Conservation (phyloP, 2,797 vertebrate genomes). For the Cyclura pinguis region DNA sequence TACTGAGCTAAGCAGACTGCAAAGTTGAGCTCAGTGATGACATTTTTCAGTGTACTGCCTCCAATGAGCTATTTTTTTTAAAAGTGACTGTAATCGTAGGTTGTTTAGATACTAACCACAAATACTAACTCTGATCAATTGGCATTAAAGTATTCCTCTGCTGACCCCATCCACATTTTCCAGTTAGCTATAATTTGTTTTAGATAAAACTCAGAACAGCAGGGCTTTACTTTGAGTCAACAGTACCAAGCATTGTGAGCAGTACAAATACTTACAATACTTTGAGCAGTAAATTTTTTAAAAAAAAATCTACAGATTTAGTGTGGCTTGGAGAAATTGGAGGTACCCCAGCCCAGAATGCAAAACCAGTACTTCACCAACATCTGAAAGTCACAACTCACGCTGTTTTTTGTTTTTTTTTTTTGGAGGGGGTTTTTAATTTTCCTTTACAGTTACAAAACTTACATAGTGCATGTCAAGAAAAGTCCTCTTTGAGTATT, state of each 20-base stretch:
- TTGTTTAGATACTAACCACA: no score
- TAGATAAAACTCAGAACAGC: not conserved
- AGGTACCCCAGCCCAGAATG: not conserved
- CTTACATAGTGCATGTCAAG: not conserved
- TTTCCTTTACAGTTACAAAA: not conserved
- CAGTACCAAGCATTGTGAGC: not conserved
- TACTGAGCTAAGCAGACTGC: no score
- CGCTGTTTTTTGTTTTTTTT: not conserved
- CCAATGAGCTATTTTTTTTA: no score
- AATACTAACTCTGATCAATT: not conserved
- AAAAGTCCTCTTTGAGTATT: not conserved
- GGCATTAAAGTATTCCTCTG: not conserved
- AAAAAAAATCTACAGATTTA: not conserved
- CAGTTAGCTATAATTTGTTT: not conserved
- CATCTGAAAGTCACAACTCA: not conserved
- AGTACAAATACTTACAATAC: no score
- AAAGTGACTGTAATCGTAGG: no score
- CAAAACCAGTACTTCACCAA: not conserved
- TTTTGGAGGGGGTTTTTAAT: not conserved
- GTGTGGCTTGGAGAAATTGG: no score
- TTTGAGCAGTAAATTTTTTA: no score
- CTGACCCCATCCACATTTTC: not conserved
- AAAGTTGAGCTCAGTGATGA: no score
- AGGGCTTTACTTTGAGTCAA: not conserved
- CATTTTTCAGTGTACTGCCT: no score